Evolutionary conservation across 2,113 vertebrate species (phyloP).

Genomic region (Seriola quinqueradiata): DNA sequence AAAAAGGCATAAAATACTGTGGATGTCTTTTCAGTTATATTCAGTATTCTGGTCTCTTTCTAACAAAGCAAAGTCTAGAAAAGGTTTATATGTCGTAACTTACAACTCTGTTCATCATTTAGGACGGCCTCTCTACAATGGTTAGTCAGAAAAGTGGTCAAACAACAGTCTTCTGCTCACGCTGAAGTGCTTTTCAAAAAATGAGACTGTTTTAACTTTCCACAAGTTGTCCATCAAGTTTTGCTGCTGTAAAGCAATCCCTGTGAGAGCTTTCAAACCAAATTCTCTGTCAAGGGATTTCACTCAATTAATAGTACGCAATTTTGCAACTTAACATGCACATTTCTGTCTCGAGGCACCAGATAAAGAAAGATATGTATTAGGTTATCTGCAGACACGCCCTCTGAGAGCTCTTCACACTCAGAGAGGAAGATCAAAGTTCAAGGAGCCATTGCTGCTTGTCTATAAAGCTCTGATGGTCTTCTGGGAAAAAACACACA

Average conservation of each 20-base stretch:
- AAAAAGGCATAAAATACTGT: neutral
- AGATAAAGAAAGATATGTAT: constrained; percentile 54
- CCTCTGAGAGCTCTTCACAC: constrained; percentile 48
- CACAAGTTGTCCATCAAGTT: constrained; percentile 13
- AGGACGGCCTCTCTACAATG: neutral
- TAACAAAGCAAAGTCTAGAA: neutral
- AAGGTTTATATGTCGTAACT: neutral
- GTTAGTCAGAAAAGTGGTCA: neutral
- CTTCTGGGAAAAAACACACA: constrained; percentile 67
- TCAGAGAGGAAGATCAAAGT: constrained; percentile 75
- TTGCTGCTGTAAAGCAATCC: neutral
- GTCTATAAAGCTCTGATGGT: neutral
- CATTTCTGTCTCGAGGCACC: constrained; percentile 29
- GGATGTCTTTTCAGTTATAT: neutral
- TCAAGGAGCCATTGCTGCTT: constrained; percentile 60
- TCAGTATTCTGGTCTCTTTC: neutral
- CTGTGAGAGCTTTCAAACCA: constrained; percentile 37
- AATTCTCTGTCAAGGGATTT: constrained; percentile 22
- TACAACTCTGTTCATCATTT: neutral
- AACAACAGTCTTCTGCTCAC: neutral
- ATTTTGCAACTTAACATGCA: constrained; percentile 16
- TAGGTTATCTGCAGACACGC: constrained; percentile 58
- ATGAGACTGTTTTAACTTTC: neutral
- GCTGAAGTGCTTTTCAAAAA: neutral
- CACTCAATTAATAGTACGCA: neutral